phyloP scores from a whole-genome alignment of 2,888 invertebrate genomes.

The Zelleria hepariella region DNA sequence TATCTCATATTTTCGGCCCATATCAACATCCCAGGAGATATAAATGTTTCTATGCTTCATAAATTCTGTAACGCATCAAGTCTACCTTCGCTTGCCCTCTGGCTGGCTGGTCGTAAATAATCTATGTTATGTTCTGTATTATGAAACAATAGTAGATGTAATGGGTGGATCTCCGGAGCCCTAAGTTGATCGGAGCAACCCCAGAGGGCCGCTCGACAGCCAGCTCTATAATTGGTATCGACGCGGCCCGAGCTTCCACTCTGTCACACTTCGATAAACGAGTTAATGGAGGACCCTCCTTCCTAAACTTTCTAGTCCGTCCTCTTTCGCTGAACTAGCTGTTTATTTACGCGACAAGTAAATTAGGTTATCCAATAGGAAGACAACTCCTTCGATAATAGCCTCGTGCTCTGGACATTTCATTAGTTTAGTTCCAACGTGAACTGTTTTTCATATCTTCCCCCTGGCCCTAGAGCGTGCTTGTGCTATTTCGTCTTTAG shows the following conservation, averaged over 20 bases:
- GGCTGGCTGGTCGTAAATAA: neutral
- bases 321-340: neutral
- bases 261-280: slow-evolving; percentile 11
- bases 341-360: neutral
- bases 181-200: neutral
- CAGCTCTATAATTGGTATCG: slow-evolving; percentile 5
- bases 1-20: too few species aligned
- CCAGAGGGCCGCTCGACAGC: neutral
- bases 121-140: neutral
- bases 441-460: too few species aligned
- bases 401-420: too few species aligned
- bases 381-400: too few species aligned
- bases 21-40: neutral
- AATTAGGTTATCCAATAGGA: neutral
- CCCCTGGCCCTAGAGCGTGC: neutral
- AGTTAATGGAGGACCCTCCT: slow-evolving; percentile 9
- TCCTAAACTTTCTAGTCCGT: neutral
- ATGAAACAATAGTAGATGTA: neutral
- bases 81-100: neutral
- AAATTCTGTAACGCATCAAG: neutral
- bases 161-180: neutral
- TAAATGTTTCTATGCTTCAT: neutral
- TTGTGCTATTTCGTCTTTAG: neutral
- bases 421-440: too few species aligned
- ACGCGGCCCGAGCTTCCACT: slow-evolving; percentile 7